These are phyloP conservation scores for Brenthis daphne DNA, from an alignment of 2,888 invertebrate species.

Conservation along the genomic window DNA sequence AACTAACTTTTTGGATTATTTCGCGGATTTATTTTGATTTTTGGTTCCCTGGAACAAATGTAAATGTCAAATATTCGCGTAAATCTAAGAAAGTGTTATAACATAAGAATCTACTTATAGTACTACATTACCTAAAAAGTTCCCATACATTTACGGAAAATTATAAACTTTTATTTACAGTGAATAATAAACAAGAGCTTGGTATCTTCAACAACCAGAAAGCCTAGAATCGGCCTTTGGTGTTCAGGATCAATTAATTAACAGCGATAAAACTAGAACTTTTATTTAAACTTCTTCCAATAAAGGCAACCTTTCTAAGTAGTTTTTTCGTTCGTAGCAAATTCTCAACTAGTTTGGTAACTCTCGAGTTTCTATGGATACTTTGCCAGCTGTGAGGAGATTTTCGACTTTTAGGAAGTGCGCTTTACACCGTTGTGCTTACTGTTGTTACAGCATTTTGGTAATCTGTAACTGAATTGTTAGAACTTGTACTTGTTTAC, in stretches of 20 bases:
- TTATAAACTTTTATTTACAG: not conserved
- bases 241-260: slow-evolving; percentile 30
- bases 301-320: slow-evolving; percentile 36
- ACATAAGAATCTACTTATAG: too few species aligned
- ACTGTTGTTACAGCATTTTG: not conserved
- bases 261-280: slow-evolving; percentile 25
- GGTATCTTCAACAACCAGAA: slow-evolving; percentile 7
- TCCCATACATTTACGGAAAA: too few species aligned
- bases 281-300: slow-evolving; percentile 39
- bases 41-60: too few species aligned
- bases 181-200: not conserved
- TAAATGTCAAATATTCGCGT: too few species aligned
- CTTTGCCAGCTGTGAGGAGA: slow-evolving; percentile 7
- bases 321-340: slow-evolving; percentile 33
- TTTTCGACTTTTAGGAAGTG: slow-evolving; percentile 6
- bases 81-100: too few species aligned
- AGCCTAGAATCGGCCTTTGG: slow-evolving; percentile 1
- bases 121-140: too few species aligned
- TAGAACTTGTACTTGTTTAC: too few species aligned
- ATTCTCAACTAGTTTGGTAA: slow-evolving; percentile 34
- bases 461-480: not conserved
- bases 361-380: slow-evolving; percentile 25
- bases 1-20: too few species aligned
- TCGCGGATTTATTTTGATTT: too few species aligned
- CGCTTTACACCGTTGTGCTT: slow-evolving; percentile 4